phyloP scores from a whole-genome alignment of 37 sponge, comb jelly and placozoan species.

The Beroe forskalii region DNA sequence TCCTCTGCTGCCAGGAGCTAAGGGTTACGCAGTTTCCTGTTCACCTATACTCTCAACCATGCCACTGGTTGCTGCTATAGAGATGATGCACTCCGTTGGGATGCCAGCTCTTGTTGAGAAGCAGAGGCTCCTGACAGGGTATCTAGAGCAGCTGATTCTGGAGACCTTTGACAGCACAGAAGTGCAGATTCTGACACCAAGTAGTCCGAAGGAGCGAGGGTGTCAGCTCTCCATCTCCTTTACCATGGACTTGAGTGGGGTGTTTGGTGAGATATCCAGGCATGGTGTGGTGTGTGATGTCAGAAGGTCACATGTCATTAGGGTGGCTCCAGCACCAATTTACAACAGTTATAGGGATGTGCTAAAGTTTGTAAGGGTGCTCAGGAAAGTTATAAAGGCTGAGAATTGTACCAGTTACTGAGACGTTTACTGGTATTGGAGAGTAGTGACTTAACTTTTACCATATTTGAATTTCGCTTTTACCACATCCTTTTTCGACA shows the following conservation, averaged over 20 bases:
- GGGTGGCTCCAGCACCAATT: slow-evolving; percentile 84
- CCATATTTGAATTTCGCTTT: no score
- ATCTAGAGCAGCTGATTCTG: slow-evolving; percentile 81
- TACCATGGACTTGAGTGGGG: slow-evolving; percentile 66
- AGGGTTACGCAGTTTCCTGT: not conserved
- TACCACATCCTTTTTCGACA: no score
- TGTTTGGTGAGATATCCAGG: slow-evolving; percentile 43
- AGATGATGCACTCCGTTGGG: not conserved
- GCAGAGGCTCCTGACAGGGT: slow-evolving; percentile 84
- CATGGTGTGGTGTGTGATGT: slow-evolving; percentile 72
- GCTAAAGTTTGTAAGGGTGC: slow-evolving; percentile 37
- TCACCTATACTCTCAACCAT: not conserved
- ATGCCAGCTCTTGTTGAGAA: slow-evolving; percentile 73
- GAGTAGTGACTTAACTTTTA: no score
- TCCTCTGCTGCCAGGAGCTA: not conserved
- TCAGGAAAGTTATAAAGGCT: not conserved
- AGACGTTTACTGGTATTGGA: no score
- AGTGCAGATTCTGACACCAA: slow-evolving; percentile 78
- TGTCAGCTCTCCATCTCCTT: slow-evolving; percentile 80
- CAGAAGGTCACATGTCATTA: slow-evolving; percentile 69
- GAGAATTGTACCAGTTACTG: no score
- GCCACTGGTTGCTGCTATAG: not conserved
- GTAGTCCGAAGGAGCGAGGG: slow-evolving; percentile 76
- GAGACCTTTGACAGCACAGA: slow-evolving; percentile 24
- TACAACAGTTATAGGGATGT: slow-evolving; percentile 90